Conservation (phyloP, 2,113 vertebrate genomes). For the Carassius gibelio region DNA sequence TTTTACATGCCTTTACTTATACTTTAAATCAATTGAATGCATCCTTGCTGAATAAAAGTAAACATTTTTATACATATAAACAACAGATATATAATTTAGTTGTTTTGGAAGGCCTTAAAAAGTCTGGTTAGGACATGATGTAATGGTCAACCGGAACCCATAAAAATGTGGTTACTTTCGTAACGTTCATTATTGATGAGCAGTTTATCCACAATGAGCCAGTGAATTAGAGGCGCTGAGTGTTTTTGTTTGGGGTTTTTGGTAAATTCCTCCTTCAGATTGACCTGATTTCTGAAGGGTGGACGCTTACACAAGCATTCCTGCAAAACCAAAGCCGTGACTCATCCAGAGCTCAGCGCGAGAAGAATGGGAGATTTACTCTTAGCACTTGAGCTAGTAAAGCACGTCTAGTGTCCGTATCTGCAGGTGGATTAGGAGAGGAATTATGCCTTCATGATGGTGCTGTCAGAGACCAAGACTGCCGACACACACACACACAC, state of each 20-base stretch:
- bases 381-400: slow-evolving; percentile 14
- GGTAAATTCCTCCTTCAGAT: slow-evolving; percentile 12
- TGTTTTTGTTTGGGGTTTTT: slow-evolving; percentile 59
- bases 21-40: background rate
- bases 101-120: background rate
- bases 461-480: slow-evolving; percentile 62
- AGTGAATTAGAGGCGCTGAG: background rate
- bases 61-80: background rate
- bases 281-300: background rate
- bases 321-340: background rate
- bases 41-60: background rate
- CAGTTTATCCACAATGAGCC: slow-evolving; percentile 2
- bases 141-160: slow-evolving; percentile 7
- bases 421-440: slow-evolving; percentile 64
- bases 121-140: background rate
- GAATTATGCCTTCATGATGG: slow-evolving; percentile 68
- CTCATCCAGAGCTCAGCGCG: background rate
- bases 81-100: background rate
- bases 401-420: slow-evolving; percentile 50
- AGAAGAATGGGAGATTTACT: slow-evolving; percentile 17
- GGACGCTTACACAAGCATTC: slow-evolving; percentile 5
- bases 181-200: slow-evolving; percentile 8
- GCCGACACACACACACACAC: slow-evolving; percentile 49
- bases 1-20: background rate
- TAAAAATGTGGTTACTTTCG: background rate